Percentiles rank a stretch among this genome's conserved stretches.
phyloP scores from a whole-genome alignment of 1,140 invertebrate genomes.

The Drosophila kikkawai region DNA sequence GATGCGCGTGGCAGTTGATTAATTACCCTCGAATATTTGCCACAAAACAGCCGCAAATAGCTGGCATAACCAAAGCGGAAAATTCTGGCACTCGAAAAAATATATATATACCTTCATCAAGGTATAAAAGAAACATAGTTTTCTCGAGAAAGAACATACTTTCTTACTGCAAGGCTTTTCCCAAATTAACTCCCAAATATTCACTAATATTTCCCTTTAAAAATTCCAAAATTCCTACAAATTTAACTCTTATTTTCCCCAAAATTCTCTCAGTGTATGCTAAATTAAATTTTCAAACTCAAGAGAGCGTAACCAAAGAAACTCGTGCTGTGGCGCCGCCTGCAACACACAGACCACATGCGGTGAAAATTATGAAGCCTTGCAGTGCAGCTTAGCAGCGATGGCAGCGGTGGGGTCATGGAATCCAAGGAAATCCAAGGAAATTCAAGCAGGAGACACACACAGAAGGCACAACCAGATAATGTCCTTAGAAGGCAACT shows the following conservation, averaged over 20 bases:
- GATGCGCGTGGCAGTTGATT: slow-evolving; percentile 58
- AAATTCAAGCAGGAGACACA: slow-evolving; percentile 16
- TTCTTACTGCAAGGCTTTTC: no score
- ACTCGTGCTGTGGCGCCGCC: slow-evolving; percentile 28
- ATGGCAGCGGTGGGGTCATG: slow-evolving; percentile 12
- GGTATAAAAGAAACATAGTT: no score
- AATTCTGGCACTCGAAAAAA: slow-evolving; percentile 4
- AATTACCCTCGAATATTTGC: slow-evolving; percentile 52
- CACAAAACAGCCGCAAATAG: slow-evolving; percentile 27
- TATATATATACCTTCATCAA: neutral
- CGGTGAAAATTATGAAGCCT: slow-evolving; percentile 76
- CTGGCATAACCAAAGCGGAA: neutral
- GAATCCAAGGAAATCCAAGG: slow-evolving; percentile 14
- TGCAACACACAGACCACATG: slow-evolving; percentile 58
- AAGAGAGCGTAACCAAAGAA: slow-evolving; percentile 30
- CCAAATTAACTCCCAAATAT: neutral
- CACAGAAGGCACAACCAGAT: slow-evolving; percentile 27
- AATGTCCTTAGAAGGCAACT: slow-evolving; percentile 44
- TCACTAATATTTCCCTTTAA: neutral
- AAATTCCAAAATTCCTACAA: neutral
- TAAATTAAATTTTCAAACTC: slow-evolving; percentile 42
- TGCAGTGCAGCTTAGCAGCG: slow-evolving; percentile 57
- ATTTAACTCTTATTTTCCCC: neutral
- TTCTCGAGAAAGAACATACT: neutral
- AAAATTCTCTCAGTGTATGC: slow-evolving; percentile 4